Evolutionary conservation across 2,797 vertebrate genomes (phyloP).

Genomic region (Euphonia xanthogaster): DNA sequence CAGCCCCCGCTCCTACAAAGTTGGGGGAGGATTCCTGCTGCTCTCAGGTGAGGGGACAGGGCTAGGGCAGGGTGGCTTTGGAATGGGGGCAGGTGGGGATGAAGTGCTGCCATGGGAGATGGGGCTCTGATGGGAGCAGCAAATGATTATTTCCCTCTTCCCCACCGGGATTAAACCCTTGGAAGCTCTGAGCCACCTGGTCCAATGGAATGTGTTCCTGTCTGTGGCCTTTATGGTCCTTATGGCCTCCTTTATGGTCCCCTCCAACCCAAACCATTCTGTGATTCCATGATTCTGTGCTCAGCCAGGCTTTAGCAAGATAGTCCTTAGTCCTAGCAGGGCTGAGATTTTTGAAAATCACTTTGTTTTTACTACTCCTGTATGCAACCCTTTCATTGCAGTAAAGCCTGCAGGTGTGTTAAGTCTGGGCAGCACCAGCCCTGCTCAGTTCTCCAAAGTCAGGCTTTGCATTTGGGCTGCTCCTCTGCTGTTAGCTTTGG

Average conservation of each 20-base stretch:
- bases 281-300: not conserved
- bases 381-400: not conserved
- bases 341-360: not conserved
- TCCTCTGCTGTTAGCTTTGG: not conserved
- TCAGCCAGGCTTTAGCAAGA: not conserved
- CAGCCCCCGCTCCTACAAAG: slow-evolving; percentile 80
- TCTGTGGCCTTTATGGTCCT: not conserved
- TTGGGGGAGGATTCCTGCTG: slow-evolving; percentile 83
- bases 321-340: not conserved
- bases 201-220: not conserved
- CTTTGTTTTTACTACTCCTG: not conserved
- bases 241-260: not conserved
- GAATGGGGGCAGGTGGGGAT: not conserved
- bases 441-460: not conserved
- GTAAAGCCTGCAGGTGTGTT: not conserved
- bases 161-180: not conserved
- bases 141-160: not conserved
- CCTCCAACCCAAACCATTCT: no score
- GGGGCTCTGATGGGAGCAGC: not conserved
- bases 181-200: not conserved
- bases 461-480: not conserved
- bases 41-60: slow-evolving; percentile 75
- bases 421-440: not conserved
- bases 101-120: fast-evolving
- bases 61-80: not conserved